Evolutionary conservation across 2,888 invertebrate genomes (phyloP).

Genomic region (Pinctada fucata): DNA sequence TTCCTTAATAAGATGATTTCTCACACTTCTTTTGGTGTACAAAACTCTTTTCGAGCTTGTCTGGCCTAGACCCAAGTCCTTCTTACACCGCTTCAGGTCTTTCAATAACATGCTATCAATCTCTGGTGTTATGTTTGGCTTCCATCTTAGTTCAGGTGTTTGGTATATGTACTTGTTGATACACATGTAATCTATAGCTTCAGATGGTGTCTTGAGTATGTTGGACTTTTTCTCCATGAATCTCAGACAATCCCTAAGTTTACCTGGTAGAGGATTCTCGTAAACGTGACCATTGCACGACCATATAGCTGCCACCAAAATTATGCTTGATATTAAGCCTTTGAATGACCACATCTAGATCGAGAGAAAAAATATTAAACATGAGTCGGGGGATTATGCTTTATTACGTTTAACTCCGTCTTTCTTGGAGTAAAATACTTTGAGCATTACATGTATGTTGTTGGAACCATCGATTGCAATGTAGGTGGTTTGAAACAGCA

Average conservation of each 20-base stretch:
- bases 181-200: conserved; percentile 11
- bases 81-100: not conserved
- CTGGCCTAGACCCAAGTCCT: conserved; percentile 1
- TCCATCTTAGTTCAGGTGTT: conserved; percentile 19
- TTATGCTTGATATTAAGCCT: no score
- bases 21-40: conserved; percentile 15
- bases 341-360: no score
- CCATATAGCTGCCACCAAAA: not conserved
- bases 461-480: no score
- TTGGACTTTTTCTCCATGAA: conserved; percentile 1
- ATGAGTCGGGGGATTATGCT: no score
- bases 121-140: not conserved
- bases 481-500: no score
- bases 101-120: not conserved
- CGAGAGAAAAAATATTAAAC: no score
- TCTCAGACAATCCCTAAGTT: not conserved
- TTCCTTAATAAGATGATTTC: not conserved
- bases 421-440: no score
- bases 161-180: conserved; percentile 18
- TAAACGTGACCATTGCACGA: not conserved
- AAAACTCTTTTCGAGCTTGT: conserved; percentile 1
- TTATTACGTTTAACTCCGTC: no score
- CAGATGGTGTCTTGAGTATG: not conserved
- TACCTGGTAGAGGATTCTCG: conserved; percentile 9
- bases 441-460: no score